Percentiles rank a stretch among this genome's conserved stretches.
These are phyloP conservation scores for Parnassius smintheus DNA, from an alignment of 2,888 invertebrate genomes.

Conservation along the genomic window DNA sequence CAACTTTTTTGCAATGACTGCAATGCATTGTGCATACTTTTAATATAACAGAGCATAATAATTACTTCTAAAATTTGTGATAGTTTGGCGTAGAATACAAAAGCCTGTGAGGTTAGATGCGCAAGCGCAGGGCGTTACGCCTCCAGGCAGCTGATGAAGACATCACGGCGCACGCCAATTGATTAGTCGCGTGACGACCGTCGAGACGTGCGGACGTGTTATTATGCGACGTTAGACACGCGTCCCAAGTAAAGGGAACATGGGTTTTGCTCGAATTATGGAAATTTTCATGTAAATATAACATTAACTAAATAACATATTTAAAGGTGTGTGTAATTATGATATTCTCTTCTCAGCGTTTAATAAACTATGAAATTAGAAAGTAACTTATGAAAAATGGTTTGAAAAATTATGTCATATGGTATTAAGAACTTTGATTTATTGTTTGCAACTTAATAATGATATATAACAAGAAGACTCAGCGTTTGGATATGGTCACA, in stretches of 20 bases:
- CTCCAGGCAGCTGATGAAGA: conserved; percentile 77
- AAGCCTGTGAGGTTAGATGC: conserved; percentile 34
- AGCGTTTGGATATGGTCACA: too few relatives aligned
- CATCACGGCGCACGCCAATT: conserved; percentile 77
- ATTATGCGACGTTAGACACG: conserved; percentile 76
- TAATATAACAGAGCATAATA: too few relatives aligned
- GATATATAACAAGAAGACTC: too few relatives aligned
- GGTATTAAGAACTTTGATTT: too few relatives aligned
- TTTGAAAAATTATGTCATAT: too few relatives aligned
- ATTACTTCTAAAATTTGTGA: background rate
- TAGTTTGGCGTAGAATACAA: conserved; percentile 31
- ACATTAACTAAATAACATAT: conserved; percentile 2
- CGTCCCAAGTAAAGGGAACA: conserved; percentile 40
- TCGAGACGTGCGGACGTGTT: conserved; percentile 61
- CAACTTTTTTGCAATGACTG: too few relatives aligned
- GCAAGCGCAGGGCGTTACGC: conserved; percentile 71
- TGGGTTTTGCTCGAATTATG: conserved; percentile 21
- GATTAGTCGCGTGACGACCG: conserved; percentile 77
- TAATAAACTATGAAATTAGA: too few relatives aligned
- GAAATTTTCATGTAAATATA: conserved; percentile 4
- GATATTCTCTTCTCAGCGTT: too few relatives aligned
- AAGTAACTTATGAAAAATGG: too few relatives aligned
- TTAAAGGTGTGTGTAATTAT: too few relatives aligned
- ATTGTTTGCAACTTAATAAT: too few relatives aligned
- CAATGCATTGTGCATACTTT: too few relatives aligned